phyloP scores from a whole-genome alignment of 1,140 invertebrate species.

The Pteromalus puparum region DNA sequence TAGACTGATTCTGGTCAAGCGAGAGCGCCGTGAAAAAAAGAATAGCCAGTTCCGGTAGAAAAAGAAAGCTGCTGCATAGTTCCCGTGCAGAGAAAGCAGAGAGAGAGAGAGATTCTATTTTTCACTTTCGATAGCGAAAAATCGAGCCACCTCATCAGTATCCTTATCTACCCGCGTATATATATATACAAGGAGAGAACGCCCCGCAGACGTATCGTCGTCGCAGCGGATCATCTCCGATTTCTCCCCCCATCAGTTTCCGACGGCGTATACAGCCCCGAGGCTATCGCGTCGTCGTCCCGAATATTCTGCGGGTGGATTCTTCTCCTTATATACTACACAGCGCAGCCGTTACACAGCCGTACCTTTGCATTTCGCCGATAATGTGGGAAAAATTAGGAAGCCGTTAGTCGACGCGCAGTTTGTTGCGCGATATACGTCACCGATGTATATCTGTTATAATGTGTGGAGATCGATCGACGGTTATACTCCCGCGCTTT shows the following conservation, averaged over 20 bases:
- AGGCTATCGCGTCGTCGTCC: slow-evolving; percentile 14
- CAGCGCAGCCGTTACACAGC: background rate
- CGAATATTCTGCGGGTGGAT: slow-evolving; percentile 41
- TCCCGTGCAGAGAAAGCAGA: background rate
- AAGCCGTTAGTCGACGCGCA: too few species aligned
- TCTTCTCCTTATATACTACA: background rate
- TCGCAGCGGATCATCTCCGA: slow-evolving; percentile 13
- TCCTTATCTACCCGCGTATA: background rate
- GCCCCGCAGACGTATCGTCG: background rate
- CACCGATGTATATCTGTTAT: too few species aligned
- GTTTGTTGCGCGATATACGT: too few species aligned
- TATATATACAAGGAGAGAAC: too few species aligned
- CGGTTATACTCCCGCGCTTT: too few species aligned
- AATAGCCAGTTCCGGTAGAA: background rate
- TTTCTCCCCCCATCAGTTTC: background rate
- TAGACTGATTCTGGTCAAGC: too few species aligned
- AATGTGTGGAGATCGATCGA: too few species aligned
- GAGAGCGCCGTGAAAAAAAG: background rate
- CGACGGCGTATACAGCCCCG: background rate
- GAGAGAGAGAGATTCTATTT: background rate
- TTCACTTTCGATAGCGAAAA: background rate
- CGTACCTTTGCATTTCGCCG: too few species aligned
- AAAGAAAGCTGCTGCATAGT: background rate
- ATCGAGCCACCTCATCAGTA: background rate
- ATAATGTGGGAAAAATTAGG: too few species aligned